phyloP scores from a whole-genome alignment of 2,888 invertebrate species.

The Cetonia aurata region DNA sequence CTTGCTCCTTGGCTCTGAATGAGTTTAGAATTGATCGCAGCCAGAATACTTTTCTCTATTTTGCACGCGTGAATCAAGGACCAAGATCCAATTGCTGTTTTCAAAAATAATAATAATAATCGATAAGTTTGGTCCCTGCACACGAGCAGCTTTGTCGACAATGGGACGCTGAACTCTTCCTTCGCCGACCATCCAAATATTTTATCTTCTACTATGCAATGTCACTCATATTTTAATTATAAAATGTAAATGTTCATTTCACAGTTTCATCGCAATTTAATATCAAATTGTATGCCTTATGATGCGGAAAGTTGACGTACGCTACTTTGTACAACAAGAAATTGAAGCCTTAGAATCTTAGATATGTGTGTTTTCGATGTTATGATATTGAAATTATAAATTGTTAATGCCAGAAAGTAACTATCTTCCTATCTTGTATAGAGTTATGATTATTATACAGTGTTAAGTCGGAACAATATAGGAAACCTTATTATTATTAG shows the following conservation, averaged over 20 bases:
- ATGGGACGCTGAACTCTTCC: conserved; percentile 35
- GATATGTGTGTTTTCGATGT: conserved; percentile 38
- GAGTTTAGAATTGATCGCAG: conserved; percentile 21
- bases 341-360: conserved; percentile 4
- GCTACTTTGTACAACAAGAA: conserved; percentile 17
- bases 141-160: conserved; percentile 49
- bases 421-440: too few species aligned
- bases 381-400: conserved; percentile 18
- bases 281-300: conserved; percentile 25
- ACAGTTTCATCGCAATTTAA: conserved; percentile 16
- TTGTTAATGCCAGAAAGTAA: conserved; percentile 16
- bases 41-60: background rate
- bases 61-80: conserved; percentile 50
- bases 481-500: too few species aligned
- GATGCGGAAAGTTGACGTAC: conserved; percentile 26
- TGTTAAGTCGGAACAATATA: too few species aligned
- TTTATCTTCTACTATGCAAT: conserved; percentile 15
- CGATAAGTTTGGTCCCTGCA: conserved; percentile 58
- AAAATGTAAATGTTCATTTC: conserved; percentile 18
- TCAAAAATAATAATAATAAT: conserved; percentile 44
- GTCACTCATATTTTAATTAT: conserved; percentile 26
- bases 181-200: conserved; percentile 32
- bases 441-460: too few species aligned
- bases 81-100: conserved; percentile 51
- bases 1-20: conserved; percentile 33